Base-by-base conservation (phyloP, 2,888 invertebrate species). In the Apodemia duryi region DNA sequence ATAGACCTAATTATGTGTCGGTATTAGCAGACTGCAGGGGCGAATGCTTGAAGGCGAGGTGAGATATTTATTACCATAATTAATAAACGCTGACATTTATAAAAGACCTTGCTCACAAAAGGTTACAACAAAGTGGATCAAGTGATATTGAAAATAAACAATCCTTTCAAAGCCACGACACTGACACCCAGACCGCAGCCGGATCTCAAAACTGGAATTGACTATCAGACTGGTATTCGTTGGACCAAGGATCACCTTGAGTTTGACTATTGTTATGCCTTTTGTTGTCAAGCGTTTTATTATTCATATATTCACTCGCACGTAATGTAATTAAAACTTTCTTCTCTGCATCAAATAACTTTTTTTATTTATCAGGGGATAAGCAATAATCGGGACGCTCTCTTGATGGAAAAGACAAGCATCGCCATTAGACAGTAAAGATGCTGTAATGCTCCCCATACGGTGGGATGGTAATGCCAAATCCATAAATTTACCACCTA, bases 141-240 rank as follows among this genome's bases (percentile, higher is more conserved):
- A 65, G 57, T 57, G 54, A 9, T 57, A 57, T 57, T 61, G 63
- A 54, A 60, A 43, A 67, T 60, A 67, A 68, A 63, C 69, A 69
- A 68, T 70, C 67, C 68, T 66, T 66, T 65, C 66, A 70, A 69
- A 68, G 70, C 69, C 71, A 63, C 73, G 85, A 85, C 86, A 89
- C 86, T 88, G 88, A 88, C 85, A 84, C 81, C 80, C 74, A 75
- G 76, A 77, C 80, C 79, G 64, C 81, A 88, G 82, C 86, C 87
- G 88, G 90, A 89, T 86, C 82, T 82, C 62, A 74, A 68, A 82
- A 77, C 80, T 75, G 75, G 81, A 66, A 67, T 64, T 65, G 68
- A 68, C 64, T 68, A 69, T 68, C 61, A 67, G 66, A 69, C 63
- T 54, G 43, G 62, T 66, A 61, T 67, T 70, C 67, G 61, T 67